Percentiles rank a stretch among this genome's conserved stretches.
Evolutionary conservation across 2,888 invertebrate species (phyloP).

Genomic region (Eilema caniola): DNA sequence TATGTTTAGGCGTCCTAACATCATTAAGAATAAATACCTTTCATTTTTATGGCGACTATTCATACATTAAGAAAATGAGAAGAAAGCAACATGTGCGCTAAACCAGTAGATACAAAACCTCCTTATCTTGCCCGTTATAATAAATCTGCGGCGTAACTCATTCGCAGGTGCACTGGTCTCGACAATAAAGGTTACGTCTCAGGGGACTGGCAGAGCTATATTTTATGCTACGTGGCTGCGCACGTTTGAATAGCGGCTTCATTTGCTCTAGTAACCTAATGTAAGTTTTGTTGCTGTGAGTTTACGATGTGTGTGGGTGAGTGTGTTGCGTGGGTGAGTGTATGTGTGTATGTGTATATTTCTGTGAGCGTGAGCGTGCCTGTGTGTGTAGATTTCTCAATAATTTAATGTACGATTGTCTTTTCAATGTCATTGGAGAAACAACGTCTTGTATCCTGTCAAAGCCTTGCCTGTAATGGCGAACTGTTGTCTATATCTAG

Average conservation of each 20-base stretch:
- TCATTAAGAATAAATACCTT: neutral
- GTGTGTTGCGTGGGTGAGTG: neutral
- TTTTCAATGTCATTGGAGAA: too few species aligned
- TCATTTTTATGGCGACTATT: neutral
- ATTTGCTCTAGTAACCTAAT: slow-evolving; percentile 31
- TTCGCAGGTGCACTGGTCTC: slow-evolving; percentile 53
- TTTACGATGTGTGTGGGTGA: neutral
- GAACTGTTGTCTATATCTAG: too few species aligned
- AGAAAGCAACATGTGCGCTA: slow-evolving; percentile 42
- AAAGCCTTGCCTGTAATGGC: too few species aligned
- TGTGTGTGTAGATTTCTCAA: too few species aligned
- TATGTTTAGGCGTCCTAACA: too few species aligned
- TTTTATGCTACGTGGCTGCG: slow-evolving; percentile 33
- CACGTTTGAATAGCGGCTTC: slow-evolving; percentile 37
- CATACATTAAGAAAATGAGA: slow-evolving; percentile 13
- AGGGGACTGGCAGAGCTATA: slow-evolving; percentile 42
- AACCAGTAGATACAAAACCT: slow-evolving; percentile 44
- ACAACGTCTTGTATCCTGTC: too few species aligned
- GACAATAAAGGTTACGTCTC: slow-evolving; percentile 49
- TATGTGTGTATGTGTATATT: neutral
- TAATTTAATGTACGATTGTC: too few species aligned
- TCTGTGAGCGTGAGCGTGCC: too few species aligned
- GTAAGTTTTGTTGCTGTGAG: slow-evolving; percentile 5
- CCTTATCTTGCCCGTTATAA: slow-evolving; percentile 46
- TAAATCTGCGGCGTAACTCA: slow-evolving; percentile 51